Evolutionary conservation across 2,113 vertebrate genomes (phyloP).

Genomic region (Pachycephala philippinensis): DNA sequence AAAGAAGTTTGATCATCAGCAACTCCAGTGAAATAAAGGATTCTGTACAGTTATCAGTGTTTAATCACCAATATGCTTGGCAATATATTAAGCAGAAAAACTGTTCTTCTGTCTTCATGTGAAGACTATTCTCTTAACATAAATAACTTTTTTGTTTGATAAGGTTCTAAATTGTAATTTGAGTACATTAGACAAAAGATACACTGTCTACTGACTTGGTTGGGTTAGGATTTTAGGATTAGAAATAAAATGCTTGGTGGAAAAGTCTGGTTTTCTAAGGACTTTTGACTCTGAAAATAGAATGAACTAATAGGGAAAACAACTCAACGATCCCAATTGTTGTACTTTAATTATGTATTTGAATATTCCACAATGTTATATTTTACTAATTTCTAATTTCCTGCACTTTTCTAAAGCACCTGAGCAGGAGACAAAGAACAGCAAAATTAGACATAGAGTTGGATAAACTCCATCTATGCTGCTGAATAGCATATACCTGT

Average conservation of each 20-base stretch:
- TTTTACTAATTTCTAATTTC: neutral
- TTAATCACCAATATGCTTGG: slow-evolving; percentile 73
- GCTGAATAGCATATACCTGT: neutral
- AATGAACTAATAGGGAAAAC: neutral
- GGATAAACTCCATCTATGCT: neutral
- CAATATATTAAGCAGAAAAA: slow-evolving; percentile 77
- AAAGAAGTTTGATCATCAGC: slow-evolving; percentile 78
- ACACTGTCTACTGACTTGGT: neutral
- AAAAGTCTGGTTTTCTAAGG: neutral
- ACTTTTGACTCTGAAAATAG: neutral
- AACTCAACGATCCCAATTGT: rapidly evolving
- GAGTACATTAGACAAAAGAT: neutral
- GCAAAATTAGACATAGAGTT: neutral
- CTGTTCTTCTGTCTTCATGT: slow-evolving; percentile 80
- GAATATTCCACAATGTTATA: neutral
- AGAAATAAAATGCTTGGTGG: neutral
- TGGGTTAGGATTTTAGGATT: neutral
- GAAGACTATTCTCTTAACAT: slow-evolving; percentile 36
- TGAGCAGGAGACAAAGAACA: neutral
- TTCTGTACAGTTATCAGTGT: slow-evolving; percentile 77
- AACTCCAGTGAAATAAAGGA: slow-evolving; percentile 74
- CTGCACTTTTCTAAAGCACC: neutral
- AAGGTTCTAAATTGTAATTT: neutral
- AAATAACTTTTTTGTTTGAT: neutral
- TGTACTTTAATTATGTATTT: neutral